Evolutionary conservation across 2,113 vertebrate species (phyloP).

Genomic region (Boulengeromyrus knoepffleri): DNA sequence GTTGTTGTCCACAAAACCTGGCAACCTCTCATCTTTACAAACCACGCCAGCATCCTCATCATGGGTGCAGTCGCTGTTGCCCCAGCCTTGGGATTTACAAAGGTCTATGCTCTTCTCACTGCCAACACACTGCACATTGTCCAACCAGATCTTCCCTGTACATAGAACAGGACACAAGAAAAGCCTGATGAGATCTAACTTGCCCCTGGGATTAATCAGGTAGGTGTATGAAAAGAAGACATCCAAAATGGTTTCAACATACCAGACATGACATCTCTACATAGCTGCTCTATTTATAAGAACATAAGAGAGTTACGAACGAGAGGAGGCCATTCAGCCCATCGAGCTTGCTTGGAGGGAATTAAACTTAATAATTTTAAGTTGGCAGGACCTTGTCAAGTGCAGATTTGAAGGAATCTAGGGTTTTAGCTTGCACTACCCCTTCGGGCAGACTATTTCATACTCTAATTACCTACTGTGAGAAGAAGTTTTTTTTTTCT

Average conservation of each 20-base stretch:
- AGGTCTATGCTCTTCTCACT: slow-evolving; percentile 69
- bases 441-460: too few relatives aligned
- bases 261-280: neutral
- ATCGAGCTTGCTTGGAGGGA: too few relatives aligned
- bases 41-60: slow-evolving; percentile 89
- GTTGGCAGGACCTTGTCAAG: neutral
- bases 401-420: neutral
- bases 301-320: too few relatives aligned
- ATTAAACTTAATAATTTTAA: too few relatives aligned
- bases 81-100: slow-evolving; percentile 89
- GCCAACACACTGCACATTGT: slow-evolving; percentile 82
- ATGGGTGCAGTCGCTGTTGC: slow-evolving; percentile 92
- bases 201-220: neutral
- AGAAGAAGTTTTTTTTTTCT: neutral
- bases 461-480: neutral
- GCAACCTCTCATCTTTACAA: slow-evolving; percentile 86
- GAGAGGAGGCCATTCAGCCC: too few relatives aligned
- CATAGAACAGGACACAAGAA: slow-evolving; percentile 16
- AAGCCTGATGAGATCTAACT: neutral
- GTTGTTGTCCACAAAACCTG: slow-evolving; percentile 81
- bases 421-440: neutral
- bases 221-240: neutral
- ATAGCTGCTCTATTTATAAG: neutral
- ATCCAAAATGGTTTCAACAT: neutral
- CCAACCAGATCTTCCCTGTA: slow-evolving; percentile 91